Evolutionary conservation across 64 coral and sea anemone genomes (phyloP), one percentile per base, ranked within the genome.

Genomic region (Pachyseris speciosa): DNA sequence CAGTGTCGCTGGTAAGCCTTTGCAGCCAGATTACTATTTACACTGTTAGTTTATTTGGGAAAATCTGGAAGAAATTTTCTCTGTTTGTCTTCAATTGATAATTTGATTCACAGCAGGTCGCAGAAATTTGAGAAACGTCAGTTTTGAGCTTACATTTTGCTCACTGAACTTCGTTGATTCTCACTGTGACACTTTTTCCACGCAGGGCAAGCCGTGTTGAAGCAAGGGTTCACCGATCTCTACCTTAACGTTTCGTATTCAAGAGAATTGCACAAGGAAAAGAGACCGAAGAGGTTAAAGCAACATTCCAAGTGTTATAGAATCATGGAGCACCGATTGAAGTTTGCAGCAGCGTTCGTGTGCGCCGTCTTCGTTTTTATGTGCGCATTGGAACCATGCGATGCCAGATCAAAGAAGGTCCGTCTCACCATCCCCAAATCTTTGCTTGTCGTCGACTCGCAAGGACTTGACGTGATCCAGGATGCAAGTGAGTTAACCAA

Each of bases 341-440:
- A 81, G 77, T 81, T 61, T 63, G 67, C 8, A 20, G 34, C 33
- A 39, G 52, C 52, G 33, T 22, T 81, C 1, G 22, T 81, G 52
- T 63, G 36, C 50, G 49, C 30, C 19, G 17, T 40, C 22, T 33
- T 13, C 63, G 34, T 27, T 17, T 71, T 38, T 19, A 81, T 81
- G 52, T 26, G 32, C 36, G 32, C 9, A 4, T 2, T 81, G 15
- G 24, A 63, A 12, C 34, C 77, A 22, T 58, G 77, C 31, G 51
- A 81, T 37, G 77, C 77, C 33, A 57, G 50, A 81, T 42, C 77
- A 17, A 81, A 81, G 33, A 37, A 31, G 33, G 22, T 55, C n/a
- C 89, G 89, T 1, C 40, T 83, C 10, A 52, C 52, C 2, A 92
- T 92, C 39, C 79, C 50, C 31, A 92, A 84, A 41, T 84, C 89